Base-by-base conservation (phyloP, 1,140 invertebrate genomes). In the Conus ventricosus region DNA sequence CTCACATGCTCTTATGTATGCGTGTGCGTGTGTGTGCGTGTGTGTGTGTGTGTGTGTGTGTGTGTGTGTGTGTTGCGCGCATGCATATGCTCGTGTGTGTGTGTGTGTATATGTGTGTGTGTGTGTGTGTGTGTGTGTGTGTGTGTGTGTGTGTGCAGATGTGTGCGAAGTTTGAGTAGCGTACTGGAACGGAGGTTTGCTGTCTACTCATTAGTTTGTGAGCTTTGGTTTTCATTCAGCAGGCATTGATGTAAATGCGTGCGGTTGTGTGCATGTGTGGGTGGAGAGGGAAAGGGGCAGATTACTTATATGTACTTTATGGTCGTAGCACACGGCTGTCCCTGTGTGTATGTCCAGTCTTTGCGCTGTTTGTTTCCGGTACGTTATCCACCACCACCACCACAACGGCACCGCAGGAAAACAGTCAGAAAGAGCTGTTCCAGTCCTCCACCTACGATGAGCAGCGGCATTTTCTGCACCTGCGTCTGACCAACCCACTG, bases 401-500 rank as follows among this genome's bases (percentile, higher is more conserved):
- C 57, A 60, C 57, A 60, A 60, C 57, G 15, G 15, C 57, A 60
- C 76, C 17, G 27, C 76, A 78, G 76, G 76, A 39, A 39, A 78
- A 78, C 76, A 78, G 76, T 25, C 11, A 11, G 25, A 78, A 85
- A 39, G 39, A 81, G n/a, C 60, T 90, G 51, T 84, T 88, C 63
- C 53, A 78, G 8, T 78, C 53, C 7, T 27, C 85, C 11, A n/a
- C 11, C 13, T 88, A 83, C 57, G 89, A 91, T 60, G 20, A 60
- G 25, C 86, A 75, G 0, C 27, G 86, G 7, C 89, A 91, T 81
- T 90, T 91, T 39, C 71, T 85, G 10, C 76, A 88, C 51, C 51
- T 91, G 23, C 53, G 78, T n/a, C 80, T 88, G 57, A 78, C 13
- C 0, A 5, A 60, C 23, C 8, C n/a, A 7, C 51, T 90, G 27